Evolutionary conservation across 2,113 vertebrate genomes (phyloP), one percentile per base, ranked within the genome.

Genomic region (cattle (Bos taurus)): DNA sequence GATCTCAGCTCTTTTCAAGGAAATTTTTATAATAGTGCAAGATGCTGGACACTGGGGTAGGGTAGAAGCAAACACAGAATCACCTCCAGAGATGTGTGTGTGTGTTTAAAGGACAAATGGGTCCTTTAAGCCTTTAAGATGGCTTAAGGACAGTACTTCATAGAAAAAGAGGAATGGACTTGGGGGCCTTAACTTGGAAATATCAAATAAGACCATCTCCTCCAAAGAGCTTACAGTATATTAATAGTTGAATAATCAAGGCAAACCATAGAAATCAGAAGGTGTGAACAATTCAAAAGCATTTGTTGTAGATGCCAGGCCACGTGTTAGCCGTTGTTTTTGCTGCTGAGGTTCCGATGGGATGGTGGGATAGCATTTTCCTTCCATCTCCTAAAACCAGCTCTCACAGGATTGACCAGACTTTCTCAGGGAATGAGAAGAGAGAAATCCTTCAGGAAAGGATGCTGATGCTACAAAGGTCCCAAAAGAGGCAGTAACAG

Each of bases 1-100:
- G 62, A 89, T 92, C 96, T 96, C 21, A 85, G 46, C 77, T 93
- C 10, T 57, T 67, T 86, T 94, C 94, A 67, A 94, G 59, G 26
- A 60, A 40, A 88, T 59, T 95, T 86, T 95, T 95, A 36, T 89
- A 90, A 80, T n/a, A 94, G 5, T 33, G 11, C 46, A 86, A 88
- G 40, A 84, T 90, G 40, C 11, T 88, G 54, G 57, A 52, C 40
- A 54, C 46, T 91, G 30, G 14, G 83, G 19, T 80, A 71, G 60
- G 17, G 43, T 74, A 71, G 15, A 59, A 95, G 57, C 86, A 95
- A 56, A 71, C 54, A 30, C 19, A 89, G 43, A 95, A 84, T 95
- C 92, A 43, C 50, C 30, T 91, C 91, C 80, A 90, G n/a, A 92
- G 50, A 60, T 46, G 50, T 30, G 16, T 33, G 1, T 13, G 1